Percentiles rank a stretch among this genome's conserved stretches.
Conservation (phyloP, 1,140 invertebrate genomes). For the Hyphantria cunea region DNA sequence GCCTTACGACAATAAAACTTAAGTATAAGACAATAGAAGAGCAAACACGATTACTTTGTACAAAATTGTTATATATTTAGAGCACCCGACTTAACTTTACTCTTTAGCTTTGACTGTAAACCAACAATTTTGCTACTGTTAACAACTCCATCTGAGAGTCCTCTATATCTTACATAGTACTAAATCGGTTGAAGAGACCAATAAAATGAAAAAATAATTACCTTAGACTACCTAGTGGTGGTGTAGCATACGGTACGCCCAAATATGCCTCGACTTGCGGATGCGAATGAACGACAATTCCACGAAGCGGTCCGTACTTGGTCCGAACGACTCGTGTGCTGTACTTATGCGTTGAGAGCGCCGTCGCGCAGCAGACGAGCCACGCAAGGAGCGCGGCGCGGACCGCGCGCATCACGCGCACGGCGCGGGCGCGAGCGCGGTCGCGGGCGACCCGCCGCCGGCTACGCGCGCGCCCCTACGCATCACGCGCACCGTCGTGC, state of each 20-base stretch:
- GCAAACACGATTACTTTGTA: too few species aligned
- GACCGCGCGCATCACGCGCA: constrained; percentile 72
- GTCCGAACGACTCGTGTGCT: constrained; percentile 91
- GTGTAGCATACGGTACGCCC: constrained; percentile 94
- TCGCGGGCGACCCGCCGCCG: constrained; percentile 53
- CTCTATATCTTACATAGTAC: too few species aligned
- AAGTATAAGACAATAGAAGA: too few species aligned
- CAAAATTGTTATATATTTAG: too few species aligned
- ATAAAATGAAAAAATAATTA: constrained; percentile 10
- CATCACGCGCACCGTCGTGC: constrained; percentile 45
- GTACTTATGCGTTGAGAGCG: constrained; percentile 85
- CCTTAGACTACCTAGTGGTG: constrained; percentile 64
- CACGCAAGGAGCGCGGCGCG: constrained; percentile 73
- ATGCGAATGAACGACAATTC: constrained; percentile 89
- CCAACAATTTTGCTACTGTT: too few species aligned
- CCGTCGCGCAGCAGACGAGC: constrained; percentile 78
- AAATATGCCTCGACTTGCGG: constrained; percentile 96
- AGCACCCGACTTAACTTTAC: too few species aligned
- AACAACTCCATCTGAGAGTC: too few species aligned
- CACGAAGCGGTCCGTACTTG: constrained; percentile 93
- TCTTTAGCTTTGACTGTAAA: too few species aligned
- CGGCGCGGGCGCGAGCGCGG: constrained; percentile 53
- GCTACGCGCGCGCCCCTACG: constrained; percentile 54
- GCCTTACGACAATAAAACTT: too few species aligned
- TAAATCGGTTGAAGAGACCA: too few species aligned